Percentiles rank a stretch among this genome's conserved stretches.
Conservation (phyloP, 2,113 vertebrate genomes). For the Marmota monax region DNA sequence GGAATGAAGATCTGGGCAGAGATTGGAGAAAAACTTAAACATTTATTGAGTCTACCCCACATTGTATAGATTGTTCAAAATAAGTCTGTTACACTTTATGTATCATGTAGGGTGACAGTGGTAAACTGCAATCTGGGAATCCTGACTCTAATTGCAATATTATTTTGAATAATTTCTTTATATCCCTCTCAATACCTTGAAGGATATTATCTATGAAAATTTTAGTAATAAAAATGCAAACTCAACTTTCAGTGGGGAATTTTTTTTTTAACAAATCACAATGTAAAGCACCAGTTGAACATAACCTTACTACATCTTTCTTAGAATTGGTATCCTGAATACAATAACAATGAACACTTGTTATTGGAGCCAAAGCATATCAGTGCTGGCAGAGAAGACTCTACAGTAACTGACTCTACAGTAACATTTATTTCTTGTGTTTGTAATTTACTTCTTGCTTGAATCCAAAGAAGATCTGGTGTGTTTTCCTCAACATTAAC, state of each 20-base stretch:
- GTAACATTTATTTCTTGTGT: conserved; percentile 8
- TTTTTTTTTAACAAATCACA: not conserved
- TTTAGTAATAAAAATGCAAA: conserved; percentile 6
- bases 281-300: not conserved
- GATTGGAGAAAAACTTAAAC: not conserved
- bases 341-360: too few relatives aligned
- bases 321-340: not conserved
- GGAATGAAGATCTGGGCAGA: not conserved
- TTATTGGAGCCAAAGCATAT: not conserved
- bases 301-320: not conserved
- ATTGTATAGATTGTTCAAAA: not conserved
- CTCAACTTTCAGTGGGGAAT: not conserved
- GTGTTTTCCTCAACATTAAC: conserved; percentile 6
- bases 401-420: not conserved
- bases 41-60: not conserved
- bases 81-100: not conserved
- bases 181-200: not conserved
- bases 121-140: not conserved
- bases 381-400: not conserved
- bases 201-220: not conserved
- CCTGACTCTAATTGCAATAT: not conserved
- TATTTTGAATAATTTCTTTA: conserved; percentile 9
- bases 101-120: not conserved
- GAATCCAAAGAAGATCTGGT: not conserved
- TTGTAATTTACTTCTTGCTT: not conserved